These are phyloP conservation scores for Congeria kusceri DNA, from an alignment of 2,888 invertebrate species.

Conservation along the genomic window DNA sequence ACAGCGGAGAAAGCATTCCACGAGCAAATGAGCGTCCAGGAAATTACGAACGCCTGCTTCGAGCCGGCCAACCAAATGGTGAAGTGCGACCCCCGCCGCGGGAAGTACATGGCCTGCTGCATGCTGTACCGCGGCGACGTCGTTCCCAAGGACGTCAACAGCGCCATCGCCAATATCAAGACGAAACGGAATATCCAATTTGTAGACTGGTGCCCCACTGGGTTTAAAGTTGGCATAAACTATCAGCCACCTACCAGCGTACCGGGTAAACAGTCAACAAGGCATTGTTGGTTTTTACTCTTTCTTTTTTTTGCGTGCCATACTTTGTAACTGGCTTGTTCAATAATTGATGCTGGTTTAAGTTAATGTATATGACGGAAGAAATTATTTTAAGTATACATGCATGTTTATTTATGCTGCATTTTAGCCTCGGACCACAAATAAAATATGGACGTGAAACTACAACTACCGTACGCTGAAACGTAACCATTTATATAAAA, in stretches of 20 bases:
- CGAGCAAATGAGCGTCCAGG: constrained; percentile 88
- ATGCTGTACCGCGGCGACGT: constrained; percentile 85
- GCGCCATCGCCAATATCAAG: constrained; percentile 90
- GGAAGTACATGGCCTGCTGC: constrained; percentile 87
- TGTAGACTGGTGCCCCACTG: constrained; percentile 89
- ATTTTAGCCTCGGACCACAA: no score
- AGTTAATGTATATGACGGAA: no score
- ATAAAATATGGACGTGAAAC: no score
- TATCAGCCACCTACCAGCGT: constrained; percentile 70
- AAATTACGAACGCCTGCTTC: constrained; percentile 83
- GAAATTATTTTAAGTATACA: no score
- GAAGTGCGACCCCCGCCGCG: constrained; percentile 84
- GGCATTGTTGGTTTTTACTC: no score
- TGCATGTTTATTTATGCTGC: no score
- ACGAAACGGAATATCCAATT: constrained; percentile 93
- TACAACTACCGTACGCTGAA: no score
- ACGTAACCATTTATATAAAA: no score
- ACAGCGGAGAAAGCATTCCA: constrained; percentile 96
- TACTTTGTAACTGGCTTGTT: no score
- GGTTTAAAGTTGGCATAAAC: constrained; percentile 88
- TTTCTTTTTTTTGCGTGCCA: no score
- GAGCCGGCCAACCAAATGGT: constrained; percentile 84
- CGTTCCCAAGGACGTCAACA: constrained; percentile 84
- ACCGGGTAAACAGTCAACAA: constrained; percentile 53
- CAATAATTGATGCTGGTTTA: no score